Percentiles rank a stretch among this genome's conserved stretches.
Evolutionary conservation across 2,797 vertebrate genomes (phyloP).

Genomic region (Sebastes oblongus): DNA sequence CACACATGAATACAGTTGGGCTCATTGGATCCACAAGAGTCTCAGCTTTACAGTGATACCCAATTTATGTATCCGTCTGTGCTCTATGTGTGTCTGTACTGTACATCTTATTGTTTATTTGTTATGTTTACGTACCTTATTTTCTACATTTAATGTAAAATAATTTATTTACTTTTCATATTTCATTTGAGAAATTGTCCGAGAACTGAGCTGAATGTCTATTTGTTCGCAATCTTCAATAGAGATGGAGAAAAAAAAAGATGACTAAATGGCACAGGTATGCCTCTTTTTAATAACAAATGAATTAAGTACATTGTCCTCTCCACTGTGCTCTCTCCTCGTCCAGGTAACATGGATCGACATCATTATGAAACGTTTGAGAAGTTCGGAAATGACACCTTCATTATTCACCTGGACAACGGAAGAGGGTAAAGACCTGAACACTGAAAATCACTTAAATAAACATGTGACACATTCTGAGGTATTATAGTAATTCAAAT

Average conservation of each 20-base stretch:
- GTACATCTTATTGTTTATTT: no score
- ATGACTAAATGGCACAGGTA: not conserved
- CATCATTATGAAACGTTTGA: constrained; percentile 99
- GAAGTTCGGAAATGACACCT: constrained; percentile 97
- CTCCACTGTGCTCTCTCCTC: not conserved
- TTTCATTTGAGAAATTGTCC: no score
- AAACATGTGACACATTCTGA: not conserved
- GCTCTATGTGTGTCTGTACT: no score
- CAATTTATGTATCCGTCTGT: fast-evolving
- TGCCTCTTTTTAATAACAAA: not conserved
- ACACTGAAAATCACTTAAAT: not conserved
- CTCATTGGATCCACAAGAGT: no score
- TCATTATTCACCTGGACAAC: constrained; percentile 98
- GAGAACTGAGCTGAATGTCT: fast-evolving
- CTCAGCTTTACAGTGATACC: no score
- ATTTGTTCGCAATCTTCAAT: no score
- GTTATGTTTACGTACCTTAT: no score
- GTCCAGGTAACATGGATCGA: constrained; percentile 96
- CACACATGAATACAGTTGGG: no score
- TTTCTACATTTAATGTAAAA: no score
- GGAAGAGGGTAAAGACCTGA: constrained; percentile 89
- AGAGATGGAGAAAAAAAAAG: not conserved
- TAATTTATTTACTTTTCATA: no score
- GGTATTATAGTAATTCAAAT: not conserved
- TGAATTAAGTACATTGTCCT: not conserved